Evolutionary conservation across 2,888 invertebrate species (phyloP), one percentile per base, ranked within the genome.

Genomic region (Amiota communis): DNA sequence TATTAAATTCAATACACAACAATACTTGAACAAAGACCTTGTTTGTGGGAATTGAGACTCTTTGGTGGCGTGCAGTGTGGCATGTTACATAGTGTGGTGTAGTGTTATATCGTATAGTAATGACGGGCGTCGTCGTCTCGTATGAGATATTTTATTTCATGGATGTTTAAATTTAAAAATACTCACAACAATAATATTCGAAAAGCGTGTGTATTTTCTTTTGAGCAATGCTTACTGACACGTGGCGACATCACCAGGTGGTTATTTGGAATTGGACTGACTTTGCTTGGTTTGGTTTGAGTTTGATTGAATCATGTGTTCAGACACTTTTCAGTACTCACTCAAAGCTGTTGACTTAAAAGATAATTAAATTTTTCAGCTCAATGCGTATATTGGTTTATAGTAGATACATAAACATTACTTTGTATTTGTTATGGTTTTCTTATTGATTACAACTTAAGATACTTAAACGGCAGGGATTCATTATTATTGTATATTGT

Each of bases 141-240:
- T 65, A 15, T 65, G 15, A 17, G 48, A 49, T 82, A 84, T 85
- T 80, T 82, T 84, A 83, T 85, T 83, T 83, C 85, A 85, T 85
- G 85, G 85, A 80, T 83, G 85, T 85, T 85, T 83, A 85, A 83
- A 83, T 83, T 83, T 85, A 85, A 81, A 85, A 83, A 85, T 84
- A 83, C 36, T 36, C 36, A 84, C 85, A 85, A 65, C 46, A 15
- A 47, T 65, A 36, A 63, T 48, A 11, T 15, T 47, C 64, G 48
- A 47, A 15, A 12, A 64, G 17, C 17, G 65, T 11, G 23, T 53
- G 67, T 68, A 53, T 68, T 68, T 20, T 11, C 23, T 23, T 68
- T 68, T 51, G 53, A 68, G 67, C 23, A 68, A 68, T 72, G 80
- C 76, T 81, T 79, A 77, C 80, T 73, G 83, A 79, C 83, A 83